A percentile compares a stretch with the other conserved stretches of the same genome.
phyloP scores from a whole-genome alignment of 2,797 vertebrate species.

The Coregonus suidteri region DNA sequence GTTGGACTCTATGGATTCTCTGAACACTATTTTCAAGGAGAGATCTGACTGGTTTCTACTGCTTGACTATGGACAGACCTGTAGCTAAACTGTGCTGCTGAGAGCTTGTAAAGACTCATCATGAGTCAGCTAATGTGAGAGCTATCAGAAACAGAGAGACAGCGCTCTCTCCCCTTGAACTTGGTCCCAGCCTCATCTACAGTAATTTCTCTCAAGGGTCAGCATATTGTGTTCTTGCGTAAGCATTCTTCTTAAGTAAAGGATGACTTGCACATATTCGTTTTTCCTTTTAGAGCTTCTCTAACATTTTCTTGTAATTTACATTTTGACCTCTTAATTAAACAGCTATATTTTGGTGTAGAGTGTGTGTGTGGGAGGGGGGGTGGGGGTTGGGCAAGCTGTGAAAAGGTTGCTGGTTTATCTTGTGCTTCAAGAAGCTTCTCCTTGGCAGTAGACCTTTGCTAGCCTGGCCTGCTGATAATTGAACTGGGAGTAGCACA shows the following conservation, averaged over 20 bases:
- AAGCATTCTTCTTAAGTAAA: background rate
- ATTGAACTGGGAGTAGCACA: conserved; percentile 50
- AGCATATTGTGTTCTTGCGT: background rate
- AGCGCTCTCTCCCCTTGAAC: background rate
- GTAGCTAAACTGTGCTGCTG: background rate
- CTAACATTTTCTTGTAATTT: background rate
- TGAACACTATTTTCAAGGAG: background rate
- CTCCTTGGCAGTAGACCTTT: conserved; percentile 39
- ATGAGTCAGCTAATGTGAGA: conserved; percentile 1
- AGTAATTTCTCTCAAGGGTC: background rate
- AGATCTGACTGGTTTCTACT: background rate
- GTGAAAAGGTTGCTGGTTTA: conserved; percentile 61
- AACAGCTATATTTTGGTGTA: background rate
- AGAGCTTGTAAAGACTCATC: background rate
- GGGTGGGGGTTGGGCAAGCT: conserved; percentile 31
- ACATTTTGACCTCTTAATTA: background rate
- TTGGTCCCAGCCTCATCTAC: background rate
- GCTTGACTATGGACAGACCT: background rate
- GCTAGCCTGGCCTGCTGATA: conserved; percentile 54
- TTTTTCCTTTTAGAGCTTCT: background rate
- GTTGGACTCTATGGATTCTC: background rate
- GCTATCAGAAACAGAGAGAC: background rate
- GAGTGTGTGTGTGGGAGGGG: background rate
- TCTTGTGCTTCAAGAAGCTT: conserved; percentile 66
- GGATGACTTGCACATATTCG: background rate